phyloP scores from a whole-genome alignment of 2,888 invertebrate species.

The Zhuqinia jingwanae region DNA sequence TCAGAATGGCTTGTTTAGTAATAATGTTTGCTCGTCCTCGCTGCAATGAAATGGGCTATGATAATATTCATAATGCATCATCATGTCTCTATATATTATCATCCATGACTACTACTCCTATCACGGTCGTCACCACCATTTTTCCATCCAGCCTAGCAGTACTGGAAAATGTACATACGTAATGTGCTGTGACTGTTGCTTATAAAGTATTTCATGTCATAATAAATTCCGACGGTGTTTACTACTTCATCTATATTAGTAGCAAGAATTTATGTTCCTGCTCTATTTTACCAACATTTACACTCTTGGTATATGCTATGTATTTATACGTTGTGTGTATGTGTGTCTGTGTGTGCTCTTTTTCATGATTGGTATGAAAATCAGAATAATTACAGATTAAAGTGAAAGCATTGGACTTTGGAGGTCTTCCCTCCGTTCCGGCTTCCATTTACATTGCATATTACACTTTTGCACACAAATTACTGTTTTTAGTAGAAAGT shows the following conservation, averaged over 20 bases:
- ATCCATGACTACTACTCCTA: too few relatives aligned
- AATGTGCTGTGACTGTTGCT: neutral
- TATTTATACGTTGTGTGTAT: too few relatives aligned
- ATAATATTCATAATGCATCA: conserved; percentile 2
- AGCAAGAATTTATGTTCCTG: neutral
- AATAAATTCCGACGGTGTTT: neutral
- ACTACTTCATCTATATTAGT: neutral
- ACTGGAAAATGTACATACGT: neutral
- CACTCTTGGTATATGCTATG: too few relatives aligned
- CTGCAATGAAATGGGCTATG: too few relatives aligned
- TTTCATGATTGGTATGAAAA: neutral
- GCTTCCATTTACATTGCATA: neutral
- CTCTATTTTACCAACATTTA: too few relatives aligned
- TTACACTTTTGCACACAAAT: neutral
- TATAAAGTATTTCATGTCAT: neutral
- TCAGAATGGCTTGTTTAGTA: neutral
- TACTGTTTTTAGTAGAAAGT: too few relatives aligned
- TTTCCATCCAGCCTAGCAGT: neutral
- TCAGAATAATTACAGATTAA: conserved; percentile 41
- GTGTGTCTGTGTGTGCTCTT: neutral
- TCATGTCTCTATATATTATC: too few relatives aligned
- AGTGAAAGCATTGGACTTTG: conserved; percentile 40
- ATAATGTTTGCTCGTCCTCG: too few relatives aligned
- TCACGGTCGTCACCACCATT: neutral
- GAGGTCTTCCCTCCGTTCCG: conserved; percentile 22